Conservation (phyloP, 2,797 vertebrate genomes). For the Clangula hyemalis region DNA sequence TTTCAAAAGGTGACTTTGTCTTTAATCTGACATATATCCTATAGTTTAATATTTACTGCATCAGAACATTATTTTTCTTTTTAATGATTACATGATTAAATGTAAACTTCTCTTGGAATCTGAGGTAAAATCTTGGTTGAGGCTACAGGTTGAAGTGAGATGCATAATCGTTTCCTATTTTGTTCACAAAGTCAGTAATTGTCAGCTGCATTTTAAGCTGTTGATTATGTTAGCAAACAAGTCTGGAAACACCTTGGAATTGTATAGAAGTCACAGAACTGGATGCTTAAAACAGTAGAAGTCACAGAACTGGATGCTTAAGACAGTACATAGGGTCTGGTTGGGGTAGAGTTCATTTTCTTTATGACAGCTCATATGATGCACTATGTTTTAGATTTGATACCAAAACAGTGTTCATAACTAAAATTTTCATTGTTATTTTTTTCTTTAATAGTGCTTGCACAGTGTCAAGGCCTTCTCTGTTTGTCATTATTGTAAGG, state of each 20-base stretch:
- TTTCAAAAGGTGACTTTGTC: background rate
- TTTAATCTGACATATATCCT: background rate
- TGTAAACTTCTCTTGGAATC: background rate
- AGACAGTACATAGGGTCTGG: accelerated
- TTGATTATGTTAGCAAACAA: background rate
- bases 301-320: background rate
- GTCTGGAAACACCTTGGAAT: background rate
- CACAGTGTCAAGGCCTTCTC: background rate
- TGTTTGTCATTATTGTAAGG: background rate
- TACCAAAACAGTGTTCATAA: background rate
- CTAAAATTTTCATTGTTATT: too few relatives aligned
- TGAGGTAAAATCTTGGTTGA: background rate
- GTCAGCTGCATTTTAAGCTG: background rate
- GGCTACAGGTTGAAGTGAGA: background rate
- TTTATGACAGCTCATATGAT: background rate
- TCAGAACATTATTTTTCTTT: background rate
- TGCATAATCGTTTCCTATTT: background rate
- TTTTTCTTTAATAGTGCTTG: background rate
- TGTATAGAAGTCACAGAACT: background rate
- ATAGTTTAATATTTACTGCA: background rate
- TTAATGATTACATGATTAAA: background rate
- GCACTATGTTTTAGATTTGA: background rate
- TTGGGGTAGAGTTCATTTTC: background rate
- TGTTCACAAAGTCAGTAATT: background rate
- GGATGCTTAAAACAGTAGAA: accelerated